Percentiles rank a stretch among this genome's conserved stretches.
phyloP scores from a whole-genome alignment of 2,888 invertebrate genomes.

The Physocephala rufipes region DNA sequence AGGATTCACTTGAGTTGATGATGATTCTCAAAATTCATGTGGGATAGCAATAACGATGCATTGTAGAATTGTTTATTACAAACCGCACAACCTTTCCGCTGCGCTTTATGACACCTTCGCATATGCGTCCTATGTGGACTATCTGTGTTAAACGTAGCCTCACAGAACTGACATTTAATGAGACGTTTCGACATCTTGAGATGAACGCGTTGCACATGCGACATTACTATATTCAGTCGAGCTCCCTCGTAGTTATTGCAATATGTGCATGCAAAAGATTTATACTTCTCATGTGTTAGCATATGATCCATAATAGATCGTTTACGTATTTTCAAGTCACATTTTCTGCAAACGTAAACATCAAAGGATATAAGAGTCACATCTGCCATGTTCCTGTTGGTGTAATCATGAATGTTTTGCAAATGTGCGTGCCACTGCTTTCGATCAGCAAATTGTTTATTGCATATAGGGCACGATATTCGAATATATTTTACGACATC shows the following conservation, averaged over 20 bases:
- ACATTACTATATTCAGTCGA: background rate
- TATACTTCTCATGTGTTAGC: constrained; percentile 31
- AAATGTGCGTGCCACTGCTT: constrained; percentile 33
- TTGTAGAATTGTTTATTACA: constrained; percentile 31
- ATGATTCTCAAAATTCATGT: constrained; percentile 38
- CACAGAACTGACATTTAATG: constrained; percentile 36
- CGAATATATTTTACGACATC: background rate
- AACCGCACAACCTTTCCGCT: constrained; percentile 24
- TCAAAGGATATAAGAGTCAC: constrained; percentile 8
- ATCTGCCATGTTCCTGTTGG: background rate
- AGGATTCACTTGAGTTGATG: constrained; percentile 36
- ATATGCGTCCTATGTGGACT: constrained; percentile 5
- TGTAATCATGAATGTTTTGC: constrained; percentile 34
- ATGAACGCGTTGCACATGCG: constrained; percentile 19
- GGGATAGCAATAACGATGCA: constrained; percentile 29
- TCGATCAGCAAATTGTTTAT: background rate
- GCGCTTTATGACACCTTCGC: constrained; percentile 18
- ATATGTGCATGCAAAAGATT: constrained; percentile 34
- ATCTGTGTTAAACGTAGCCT: background rate
- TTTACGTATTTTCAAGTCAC: constrained; percentile 17
- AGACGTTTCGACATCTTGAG: background rate
- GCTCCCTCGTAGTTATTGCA: constrained; percentile 21
- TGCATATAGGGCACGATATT: constrained; percentile 38
- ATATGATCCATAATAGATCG: constrained; percentile 24
- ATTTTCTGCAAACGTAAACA: constrained; percentile 30